These are phyloP conservation scores for Paradoxurus hermaphroditus DNA, from an alignment of 2,113 vertebrate genomes.

Conservation along the genomic window DNA sequence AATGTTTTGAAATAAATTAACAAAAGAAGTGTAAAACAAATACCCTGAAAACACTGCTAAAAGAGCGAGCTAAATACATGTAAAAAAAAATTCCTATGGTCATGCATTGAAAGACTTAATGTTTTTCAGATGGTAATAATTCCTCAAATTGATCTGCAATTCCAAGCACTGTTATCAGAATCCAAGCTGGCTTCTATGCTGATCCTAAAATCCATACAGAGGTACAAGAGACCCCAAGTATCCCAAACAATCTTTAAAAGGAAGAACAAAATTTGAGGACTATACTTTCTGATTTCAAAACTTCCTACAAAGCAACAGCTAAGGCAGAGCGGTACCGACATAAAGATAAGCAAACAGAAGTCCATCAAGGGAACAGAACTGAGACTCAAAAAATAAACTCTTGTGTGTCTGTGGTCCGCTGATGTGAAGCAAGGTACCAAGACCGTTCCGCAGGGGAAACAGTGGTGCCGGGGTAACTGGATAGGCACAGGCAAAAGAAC, in stretches of 20 bases:
- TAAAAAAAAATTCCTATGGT: neutral
- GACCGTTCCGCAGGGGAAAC: neutral
- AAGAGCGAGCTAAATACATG: neutral
- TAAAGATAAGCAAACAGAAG: neutral
- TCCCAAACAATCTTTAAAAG: neutral
- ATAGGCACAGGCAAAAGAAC: neutral
- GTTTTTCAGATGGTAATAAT: neutral
- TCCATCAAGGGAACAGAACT: neutral
- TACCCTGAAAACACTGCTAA: neutral
- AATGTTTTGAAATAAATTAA: constrained; percentile 14
- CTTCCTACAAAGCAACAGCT: neutral
- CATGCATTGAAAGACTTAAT: neutral
- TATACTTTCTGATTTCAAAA: neutral
- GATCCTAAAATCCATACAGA: neutral
- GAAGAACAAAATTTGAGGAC: neutral
- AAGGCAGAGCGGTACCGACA: neutral
- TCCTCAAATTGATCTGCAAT: neutral
- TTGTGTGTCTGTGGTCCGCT: neutral
- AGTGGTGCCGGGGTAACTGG: neutral
- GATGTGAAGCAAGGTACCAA: neutral
- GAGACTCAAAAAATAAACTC: neutral
- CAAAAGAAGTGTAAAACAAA: neutral
- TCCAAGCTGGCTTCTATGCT: neutral
- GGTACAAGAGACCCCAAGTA: neutral
- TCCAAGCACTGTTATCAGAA: neutral